Percentiles rank a stretch among this genome's conserved stretches.
These are phyloP conservation scores for Phenganax subtilis DNA, from an alignment of 92 coral and sea anemone genomes.

Conservation along the genomic window DNA sequence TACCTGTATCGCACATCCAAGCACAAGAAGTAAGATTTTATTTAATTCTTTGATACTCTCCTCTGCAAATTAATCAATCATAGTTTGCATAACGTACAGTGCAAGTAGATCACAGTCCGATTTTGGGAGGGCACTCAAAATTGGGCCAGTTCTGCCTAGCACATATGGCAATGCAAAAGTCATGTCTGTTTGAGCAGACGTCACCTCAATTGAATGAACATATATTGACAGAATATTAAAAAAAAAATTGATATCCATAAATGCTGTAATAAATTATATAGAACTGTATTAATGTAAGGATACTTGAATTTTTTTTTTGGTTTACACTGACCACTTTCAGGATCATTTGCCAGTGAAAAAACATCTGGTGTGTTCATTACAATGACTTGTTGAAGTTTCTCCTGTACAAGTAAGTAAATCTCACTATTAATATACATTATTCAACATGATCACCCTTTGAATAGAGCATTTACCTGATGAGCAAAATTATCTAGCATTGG, in stretches of 20 bases:
- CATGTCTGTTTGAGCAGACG: too few species aligned
- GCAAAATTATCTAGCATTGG: too few species aligned
- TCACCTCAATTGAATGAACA: too few species aligned
- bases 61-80: slow-evolving; percentile 43
- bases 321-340: slow-evolving; percentile 70
- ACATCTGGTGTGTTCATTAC: slow-evolving; percentile 73
- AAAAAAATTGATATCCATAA: neutral
- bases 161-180: too few species aligned
- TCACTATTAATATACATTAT: too few species aligned
- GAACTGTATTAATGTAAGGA: too few species aligned
- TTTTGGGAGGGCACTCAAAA: too few species aligned
- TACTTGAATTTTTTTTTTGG: neutral
- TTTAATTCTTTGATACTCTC: slow-evolving; percentile 68
- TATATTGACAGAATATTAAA: neutral
- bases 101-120: too few species aligned
- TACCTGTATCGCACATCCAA: slow-evolving; percentile 98
- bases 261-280: neutral
- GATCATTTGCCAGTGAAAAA: slow-evolving; percentile 70
- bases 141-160: too few species aligned
- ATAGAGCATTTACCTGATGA: too few species aligned
- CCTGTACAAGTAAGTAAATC: slow-evolving; percentile 44
- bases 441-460: too few species aligned
- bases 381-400: slow-evolving; percentile 79
- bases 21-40: slow-evolving; percentile 69
- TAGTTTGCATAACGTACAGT: too few species aligned